Evolutionary conservation across 2,113 vertebrate species (phyloP), one percentile per base, ranked within the genome.

Genomic region (Equus przewalskii): DNA sequence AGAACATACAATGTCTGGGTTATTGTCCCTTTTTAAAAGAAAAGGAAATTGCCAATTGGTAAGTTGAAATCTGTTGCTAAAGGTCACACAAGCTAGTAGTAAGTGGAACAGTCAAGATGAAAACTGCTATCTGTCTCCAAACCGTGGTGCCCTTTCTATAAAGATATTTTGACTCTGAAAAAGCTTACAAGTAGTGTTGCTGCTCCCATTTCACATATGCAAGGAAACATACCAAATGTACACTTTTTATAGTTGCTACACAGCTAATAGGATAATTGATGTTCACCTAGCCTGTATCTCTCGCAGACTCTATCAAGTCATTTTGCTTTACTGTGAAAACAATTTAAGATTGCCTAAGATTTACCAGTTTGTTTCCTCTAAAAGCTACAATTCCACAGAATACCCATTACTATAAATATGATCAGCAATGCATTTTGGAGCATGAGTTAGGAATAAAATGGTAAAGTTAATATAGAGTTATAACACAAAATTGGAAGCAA

Each of bases 401-500:
- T 58, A 49, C 2, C 16, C 46, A n/a, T 64, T 86, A 49, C 19
- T 54, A 24, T 82, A 89, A 72, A 79, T 84, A 89, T 33, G 28
- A 62, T 60, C 58, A 75, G 49, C 30, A 96, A 60, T 73, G 36
- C 10, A 67, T 51, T 62, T 94, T 85, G 51, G 14, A 81, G 6
- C 6, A 69, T 28, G 18, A 44, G 14, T 84, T 70, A 92, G 41
- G 6, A 85, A 51, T 89, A 30, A 83, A 75, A 73, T 4, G 13
- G 46, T 73, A 54, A 94, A 24, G 12, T 73, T 79, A 92, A 60
- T n/a, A 30, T 16, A 72, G 14, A 7, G 1, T 56, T 72, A 65
- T 54, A 94, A 90, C 8, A 51, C n/a, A 73, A 79, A 85, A 80
- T n/a, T 83, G 19, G 26, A 94, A 69, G 46, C 18, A 82, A 89